Conservation (phyloP, 2,797 vertebrate genomes). For the Rhynchotus rufescens region DNA sequence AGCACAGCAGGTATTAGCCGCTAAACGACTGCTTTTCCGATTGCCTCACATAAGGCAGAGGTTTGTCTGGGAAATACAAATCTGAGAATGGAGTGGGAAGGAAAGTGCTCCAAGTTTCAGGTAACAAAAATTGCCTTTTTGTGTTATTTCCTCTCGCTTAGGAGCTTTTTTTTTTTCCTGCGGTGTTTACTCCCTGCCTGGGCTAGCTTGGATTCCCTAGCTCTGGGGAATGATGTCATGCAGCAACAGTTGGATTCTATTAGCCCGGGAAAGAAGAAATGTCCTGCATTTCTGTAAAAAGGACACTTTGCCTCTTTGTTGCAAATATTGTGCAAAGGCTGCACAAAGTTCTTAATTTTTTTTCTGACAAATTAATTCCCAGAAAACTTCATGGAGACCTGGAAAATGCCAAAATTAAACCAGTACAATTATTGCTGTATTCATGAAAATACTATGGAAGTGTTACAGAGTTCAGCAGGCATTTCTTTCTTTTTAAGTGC, state of each 20-base stretch:
- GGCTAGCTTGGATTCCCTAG: slow-evolving; percentile 62
- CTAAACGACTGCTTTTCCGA: slow-evolving; percentile 69
- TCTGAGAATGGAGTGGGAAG: slow-evolving; percentile 86
- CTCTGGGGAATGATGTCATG: slow-evolving; percentile 81
- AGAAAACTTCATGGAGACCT: background rate
- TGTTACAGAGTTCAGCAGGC: background rate
- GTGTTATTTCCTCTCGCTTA: background rate
- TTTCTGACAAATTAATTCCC: background rate
- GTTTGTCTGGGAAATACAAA: slow-evolving; percentile 81
- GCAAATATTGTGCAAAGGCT: slow-evolving; percentile 29
- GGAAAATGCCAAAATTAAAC: background rate
- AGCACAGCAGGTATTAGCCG: slow-evolving; percentile 84
- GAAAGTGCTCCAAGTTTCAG: slow-evolving; percentile 80
- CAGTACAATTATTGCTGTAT: background rate
- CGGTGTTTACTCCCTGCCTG: slow-evolving; percentile 49
- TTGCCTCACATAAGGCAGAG: slow-evolving; percentile 70
- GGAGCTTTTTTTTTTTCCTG: background rate
- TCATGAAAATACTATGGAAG: background rate
- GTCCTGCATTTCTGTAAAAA: slow-evolving; percentile 62
- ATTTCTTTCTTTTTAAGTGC: background rate
- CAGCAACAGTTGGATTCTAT: slow-evolving; percentile 80
- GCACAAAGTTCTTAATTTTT: background rate
- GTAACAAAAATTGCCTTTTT: slow-evolving; percentile 79
- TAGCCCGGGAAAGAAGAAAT: slow-evolving; percentile 73
- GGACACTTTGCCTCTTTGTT: slow-evolving; percentile 40